These are phyloP conservation scores for Parapristionchus giblindavisi DNA, from an alignment of 2,888 invertebrate genomes.

Conservation along the genomic window DNA sequence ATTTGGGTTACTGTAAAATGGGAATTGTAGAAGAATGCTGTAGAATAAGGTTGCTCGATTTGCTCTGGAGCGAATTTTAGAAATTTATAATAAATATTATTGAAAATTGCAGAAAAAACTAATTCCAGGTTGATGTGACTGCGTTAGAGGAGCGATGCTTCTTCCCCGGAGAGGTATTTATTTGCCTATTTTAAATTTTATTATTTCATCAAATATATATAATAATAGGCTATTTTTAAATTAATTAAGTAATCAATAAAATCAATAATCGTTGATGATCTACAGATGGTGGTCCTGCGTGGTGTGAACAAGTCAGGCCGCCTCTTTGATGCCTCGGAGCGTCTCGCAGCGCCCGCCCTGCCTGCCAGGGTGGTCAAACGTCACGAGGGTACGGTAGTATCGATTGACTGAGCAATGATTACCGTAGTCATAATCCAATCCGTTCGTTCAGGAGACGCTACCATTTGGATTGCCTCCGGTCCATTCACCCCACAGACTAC, in stretches of 20 bases:
- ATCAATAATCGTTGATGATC: neutral
- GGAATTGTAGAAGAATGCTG: neutral
- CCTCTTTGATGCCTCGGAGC: conserved; percentile 6
- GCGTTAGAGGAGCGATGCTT: conserved; percentile 27
- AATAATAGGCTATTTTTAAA: no score
- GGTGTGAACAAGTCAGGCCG: conserved; percentile 2
- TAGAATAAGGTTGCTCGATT: neutral
- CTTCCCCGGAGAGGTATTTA: conserved; percentile 34
- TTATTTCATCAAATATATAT: no score
- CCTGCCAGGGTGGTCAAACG: no score
- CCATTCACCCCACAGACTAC: conserved; percentile 25
- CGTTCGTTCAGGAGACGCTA: conserved; percentile 9
- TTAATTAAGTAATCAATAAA: neutral
- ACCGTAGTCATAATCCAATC: no score
- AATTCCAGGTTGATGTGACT: conserved; percentile 14
- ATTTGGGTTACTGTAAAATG: neutral
- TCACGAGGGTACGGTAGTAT: no score
- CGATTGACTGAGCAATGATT: no score
- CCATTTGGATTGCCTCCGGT: conserved; percentile 14
- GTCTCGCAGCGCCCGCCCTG: neutral
- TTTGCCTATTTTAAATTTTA: no score
- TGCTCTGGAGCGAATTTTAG: neutral
- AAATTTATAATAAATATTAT: neutral
- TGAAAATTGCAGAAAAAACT: neutral
- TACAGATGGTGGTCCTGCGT: neutral